Conservation (phyloP, 1,140 invertebrate species). For the Saccostrea glomerata region DNA sequence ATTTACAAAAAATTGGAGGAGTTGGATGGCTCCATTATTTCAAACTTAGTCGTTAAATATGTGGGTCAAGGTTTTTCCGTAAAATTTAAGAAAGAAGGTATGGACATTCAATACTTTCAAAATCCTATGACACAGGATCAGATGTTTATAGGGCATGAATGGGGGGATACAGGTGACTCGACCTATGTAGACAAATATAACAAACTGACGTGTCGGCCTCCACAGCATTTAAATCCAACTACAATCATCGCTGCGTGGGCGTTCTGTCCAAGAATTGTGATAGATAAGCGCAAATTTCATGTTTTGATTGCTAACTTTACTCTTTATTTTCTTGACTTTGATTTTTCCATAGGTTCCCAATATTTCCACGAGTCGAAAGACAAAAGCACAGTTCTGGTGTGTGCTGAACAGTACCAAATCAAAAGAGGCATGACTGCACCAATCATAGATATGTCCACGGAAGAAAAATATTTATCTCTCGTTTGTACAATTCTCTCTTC, state of each 20-base stretch:
- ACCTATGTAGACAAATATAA: background rate
- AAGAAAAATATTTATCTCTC: conserved; percentile 9
- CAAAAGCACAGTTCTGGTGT: background rate
- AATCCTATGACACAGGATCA: background rate
- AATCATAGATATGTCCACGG: background rate
- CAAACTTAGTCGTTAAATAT: background rate
- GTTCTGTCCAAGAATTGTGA: background rate
- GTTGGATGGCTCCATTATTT: background rate
- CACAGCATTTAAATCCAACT: background rate
- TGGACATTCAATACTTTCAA: background rate
- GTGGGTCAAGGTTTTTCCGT: background rate
- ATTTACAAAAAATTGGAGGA: background rate
- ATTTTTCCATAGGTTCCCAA: conserved; percentile 5
- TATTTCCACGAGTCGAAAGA: background rate
- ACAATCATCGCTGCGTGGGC: background rate
- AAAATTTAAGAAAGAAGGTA: background rate
- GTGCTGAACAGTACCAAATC: background rate
- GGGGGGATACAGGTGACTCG: too few species aligned
- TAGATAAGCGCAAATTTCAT: conserved; percentile 8
- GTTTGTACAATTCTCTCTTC: background rate
- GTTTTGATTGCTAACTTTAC: background rate
- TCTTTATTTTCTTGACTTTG: background rate
- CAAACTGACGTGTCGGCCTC: background rate
- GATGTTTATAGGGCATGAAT: background rate
- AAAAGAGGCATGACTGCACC: background rate